A percentile compares a stretch with the other conserved stretches of the same genome.
phyloP scores from a whole-genome alignment of 2,797 vertebrate genomes.

The Erithacus rubecula region DNA sequence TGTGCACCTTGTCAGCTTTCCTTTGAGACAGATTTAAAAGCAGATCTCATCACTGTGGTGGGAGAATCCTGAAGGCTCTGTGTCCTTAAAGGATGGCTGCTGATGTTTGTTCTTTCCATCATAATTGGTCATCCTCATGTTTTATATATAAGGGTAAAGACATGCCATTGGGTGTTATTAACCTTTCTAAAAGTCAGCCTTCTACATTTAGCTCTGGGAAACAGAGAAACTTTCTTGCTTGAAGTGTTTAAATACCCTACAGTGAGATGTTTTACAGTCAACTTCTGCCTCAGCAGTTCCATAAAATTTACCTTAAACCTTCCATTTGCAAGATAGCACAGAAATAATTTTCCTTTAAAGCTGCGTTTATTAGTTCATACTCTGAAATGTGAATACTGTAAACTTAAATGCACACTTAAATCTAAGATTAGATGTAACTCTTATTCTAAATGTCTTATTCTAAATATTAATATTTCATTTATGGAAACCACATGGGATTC shows the following conservation, averaged over 20 bases:
- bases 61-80: background rate
- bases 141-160: background rate
- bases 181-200: conserved; percentile 57
- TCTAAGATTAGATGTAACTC: background rate
- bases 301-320: background rate
- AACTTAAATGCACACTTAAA: background rate
- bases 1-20: background rate
- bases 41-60: background rate
- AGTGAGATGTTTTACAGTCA: conserved; percentile 2
- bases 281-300: background rate
- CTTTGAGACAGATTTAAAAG: background rate
- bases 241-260: conserved; percentile 11
- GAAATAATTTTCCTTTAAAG: background rate
- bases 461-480: background rate
- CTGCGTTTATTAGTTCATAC: background rate
- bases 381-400: background rate
- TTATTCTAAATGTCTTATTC: background rate
- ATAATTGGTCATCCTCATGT: conserved; percentile 11
- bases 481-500: background rate
- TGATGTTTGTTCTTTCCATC: background rate
- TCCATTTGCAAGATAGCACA: background rate
- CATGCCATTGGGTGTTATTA: conserved; percentile 28
- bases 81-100: background rate
- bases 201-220: conserved; percentile 26
- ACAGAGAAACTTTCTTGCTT: background rate